Evolutionary conservation across 2,797 vertebrate species (phyloP), one percentile per base, ranked within the genome.

Genomic region (Sitta carolinensis): DNA sequence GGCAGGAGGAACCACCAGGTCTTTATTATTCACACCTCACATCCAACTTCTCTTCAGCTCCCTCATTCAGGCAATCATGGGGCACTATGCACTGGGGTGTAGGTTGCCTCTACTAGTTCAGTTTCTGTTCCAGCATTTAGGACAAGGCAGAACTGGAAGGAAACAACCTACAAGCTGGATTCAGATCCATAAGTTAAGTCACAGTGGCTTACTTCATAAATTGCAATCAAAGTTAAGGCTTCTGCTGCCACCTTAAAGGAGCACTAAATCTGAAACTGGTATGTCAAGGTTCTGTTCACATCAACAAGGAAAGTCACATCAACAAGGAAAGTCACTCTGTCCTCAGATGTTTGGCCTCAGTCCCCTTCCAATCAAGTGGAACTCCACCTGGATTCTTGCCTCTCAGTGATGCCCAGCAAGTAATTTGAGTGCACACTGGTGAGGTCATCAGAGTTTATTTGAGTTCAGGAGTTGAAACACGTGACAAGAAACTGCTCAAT

Each of bases 371-470:
- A 72, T 64, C 84, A 87, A 80, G 57, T 23, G 9, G 50, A 91
- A 87, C 74, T 92, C 38, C 81, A 96, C 78, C 94, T 93, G 84
- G 75, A 96, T 92, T 95, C 69, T 32, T 84, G 38, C 72, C 50
- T 84, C 78, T 77, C 74, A 64, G 36, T 55, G 30, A 78, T n/a
- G 64, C 38, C 89, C 86, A 89, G 45, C 59, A 89, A 87, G 88
- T 87, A 95, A 95, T 55, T 13, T 9, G 52, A 96, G 88, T 14
- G 14, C 86, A 68, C 78, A 61, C 30, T 81, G 84, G 47, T 87
- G 84, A 95, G 75, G 84, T 89, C 93, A 90, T 68, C 83, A 27
- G 66, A 77, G 94, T 87, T 93, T 87, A 93, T 25, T 95, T 47
- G 43, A 69, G 92, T 89, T 87, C 87, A 92, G 76, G n/a, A 89